Conservation (phyloP, 2,113 vertebrate species). For the Ahaetulla prasina region DNA sequence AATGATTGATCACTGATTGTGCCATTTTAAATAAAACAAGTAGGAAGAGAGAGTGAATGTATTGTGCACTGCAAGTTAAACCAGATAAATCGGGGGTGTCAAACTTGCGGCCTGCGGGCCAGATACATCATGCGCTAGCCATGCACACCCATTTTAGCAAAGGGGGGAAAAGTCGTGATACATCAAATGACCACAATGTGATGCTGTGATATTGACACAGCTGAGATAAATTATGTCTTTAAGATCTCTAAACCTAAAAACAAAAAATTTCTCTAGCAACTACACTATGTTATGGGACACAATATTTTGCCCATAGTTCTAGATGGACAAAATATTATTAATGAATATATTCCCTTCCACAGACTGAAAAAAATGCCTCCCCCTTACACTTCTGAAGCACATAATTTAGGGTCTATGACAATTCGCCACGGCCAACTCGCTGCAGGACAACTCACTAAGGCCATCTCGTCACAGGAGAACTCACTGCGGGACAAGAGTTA, state of each 20-base stretch:
- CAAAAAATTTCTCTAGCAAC: background rate
- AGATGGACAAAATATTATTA: background rate
- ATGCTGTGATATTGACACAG: too few relatives aligned
- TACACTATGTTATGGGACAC: background rate
- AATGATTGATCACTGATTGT: background rate
- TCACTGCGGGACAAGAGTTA: too few relatives aligned
- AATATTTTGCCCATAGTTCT: background rate
- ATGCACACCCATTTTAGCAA: too few relatives aligned
- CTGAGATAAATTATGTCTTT: background rate
- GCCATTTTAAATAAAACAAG: background rate
- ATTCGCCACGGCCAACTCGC: too few relatives aligned
- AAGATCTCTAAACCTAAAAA: background rate
- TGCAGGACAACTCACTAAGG: too few relatives aligned
- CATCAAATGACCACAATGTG: too few relatives aligned
- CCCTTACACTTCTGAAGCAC: background rate
- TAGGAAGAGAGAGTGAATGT: background rate
- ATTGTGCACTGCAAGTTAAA: background rate
- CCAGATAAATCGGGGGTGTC: background rate
- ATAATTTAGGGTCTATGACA: background rate
- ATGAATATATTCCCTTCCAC: background rate
- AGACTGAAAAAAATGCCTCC: background rate
- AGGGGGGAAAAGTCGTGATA: too few relatives aligned
- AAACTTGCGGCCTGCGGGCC: too few relatives aligned
- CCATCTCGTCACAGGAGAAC: too few relatives aligned
- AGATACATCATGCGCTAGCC: too few relatives aligned